Evolutionary conservation across 2,888 invertebrate genomes (phyloP).

Genomic region (Diaprepes abbreviatus): DNA sequence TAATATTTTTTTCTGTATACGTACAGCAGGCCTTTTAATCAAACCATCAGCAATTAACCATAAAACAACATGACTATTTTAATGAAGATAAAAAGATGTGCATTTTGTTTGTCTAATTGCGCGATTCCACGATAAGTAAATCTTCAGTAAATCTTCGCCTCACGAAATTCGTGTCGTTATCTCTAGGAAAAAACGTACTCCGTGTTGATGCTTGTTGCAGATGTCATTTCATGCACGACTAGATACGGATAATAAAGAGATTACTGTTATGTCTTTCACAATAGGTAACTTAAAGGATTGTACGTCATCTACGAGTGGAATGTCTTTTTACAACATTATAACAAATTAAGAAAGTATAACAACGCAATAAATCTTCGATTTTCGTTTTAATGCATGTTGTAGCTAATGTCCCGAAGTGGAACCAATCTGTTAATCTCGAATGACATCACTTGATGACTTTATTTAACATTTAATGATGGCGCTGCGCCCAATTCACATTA

Average conservation of each 20-base stretch:
- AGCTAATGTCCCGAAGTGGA: no score
- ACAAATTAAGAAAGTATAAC: no score
- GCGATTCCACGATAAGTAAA: background rate
- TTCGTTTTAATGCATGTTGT: no score
- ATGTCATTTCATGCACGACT: background rate
- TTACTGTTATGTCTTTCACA: background rate
- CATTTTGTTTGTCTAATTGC: background rate
- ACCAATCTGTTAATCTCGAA: no score
- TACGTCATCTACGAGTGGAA: no score
- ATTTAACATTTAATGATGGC: no score
- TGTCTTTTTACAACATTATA: no score
- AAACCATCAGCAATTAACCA: background rate
- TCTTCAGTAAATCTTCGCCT: background rate
- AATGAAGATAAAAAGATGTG: background rate
- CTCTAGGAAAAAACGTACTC: background rate
- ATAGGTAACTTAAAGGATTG: background rate
- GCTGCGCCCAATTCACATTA: no score
- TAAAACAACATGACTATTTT: background rate
- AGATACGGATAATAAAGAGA: constrained; percentile 5
- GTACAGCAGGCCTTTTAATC: no score
- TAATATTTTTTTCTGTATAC: no score
- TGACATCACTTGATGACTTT: no score
- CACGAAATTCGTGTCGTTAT: background rate
- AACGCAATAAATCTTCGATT: no score
- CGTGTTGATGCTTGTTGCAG: background rate